Base-by-base conservation (phyloP, 2,113 vertebrate genomes). In the Thermophis baileyi region DNA sequence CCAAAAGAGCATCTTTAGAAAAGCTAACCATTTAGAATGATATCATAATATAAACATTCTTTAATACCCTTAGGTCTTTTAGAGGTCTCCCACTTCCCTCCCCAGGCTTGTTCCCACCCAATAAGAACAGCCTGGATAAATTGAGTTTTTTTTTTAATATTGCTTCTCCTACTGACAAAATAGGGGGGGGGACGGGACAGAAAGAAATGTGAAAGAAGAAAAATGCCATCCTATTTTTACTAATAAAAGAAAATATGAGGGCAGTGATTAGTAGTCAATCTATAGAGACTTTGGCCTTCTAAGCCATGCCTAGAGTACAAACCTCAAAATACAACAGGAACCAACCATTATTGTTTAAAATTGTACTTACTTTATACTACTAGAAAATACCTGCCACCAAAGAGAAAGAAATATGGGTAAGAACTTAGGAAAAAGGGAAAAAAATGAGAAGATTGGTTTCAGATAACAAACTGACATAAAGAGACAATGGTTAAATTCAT, bases 11-110 rank as follows among this genome's bases (percentile, higher is more conserved):
- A 89, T 25, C 50, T 87, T 87, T 27, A 93, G 47, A 40, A 91
- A 85, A 87, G 30, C 47, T 88, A 47, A 53, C 14, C 91, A 95
- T 93, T 54, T 16, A 88, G 49, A 94, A 55, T 4, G 10, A 90
- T 60, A 91, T 27, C 51, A 2, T 20, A 93, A 93, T 92, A 96
- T 89, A 93, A 90, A 92, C 94, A 88, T 88, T 22, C 50, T 18
- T 44, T 35, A 90, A 5, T 85, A 92, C 47, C 91, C 91, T 92
- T 57, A 22, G 0, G 90, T 94, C 92, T 91, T 57, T 85, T 69
- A n/a, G 12, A 69, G 60, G 60, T 69, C 30, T 18, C 6, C 12
- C 16, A 86, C n/a, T 93, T 49, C 4, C 44, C 6, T 6, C 3
- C 6, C 3, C 12, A 49, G 20, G 27, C 2, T 44, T 49, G 27